These are phyloP conservation scores for Zophobas atratus DNA, from an alignment of 1,140 invertebrate species.

Conservation along the genomic window DNA sequence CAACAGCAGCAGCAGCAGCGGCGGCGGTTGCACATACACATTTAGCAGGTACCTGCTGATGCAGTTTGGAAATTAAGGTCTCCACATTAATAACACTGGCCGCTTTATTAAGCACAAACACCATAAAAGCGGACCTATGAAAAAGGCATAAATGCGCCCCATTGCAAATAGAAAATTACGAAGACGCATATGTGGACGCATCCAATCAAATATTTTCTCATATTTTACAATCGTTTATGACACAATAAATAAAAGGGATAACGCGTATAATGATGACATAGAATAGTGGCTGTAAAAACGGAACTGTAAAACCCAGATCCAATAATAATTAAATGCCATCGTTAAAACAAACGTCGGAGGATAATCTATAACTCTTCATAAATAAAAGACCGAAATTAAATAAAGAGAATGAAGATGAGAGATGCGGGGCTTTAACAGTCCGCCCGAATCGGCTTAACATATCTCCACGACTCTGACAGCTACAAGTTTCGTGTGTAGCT, in stretches of 20 bases:
- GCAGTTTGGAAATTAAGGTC: constrained; percentile 25
- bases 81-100: constrained; percentile 13
- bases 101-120: constrained; percentile 31
- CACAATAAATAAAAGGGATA: constrained; percentile 62
- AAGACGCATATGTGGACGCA: constrained; percentile 42
- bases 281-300: constrained; percentile 58
- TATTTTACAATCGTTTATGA: constrained; percentile 61
- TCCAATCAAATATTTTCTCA: constrained; percentile 58
- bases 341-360: constrained; percentile 61
- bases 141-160: constrained; percentile 35
- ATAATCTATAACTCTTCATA: constrained; percentile 59
- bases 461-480: constrained; percentile 55
- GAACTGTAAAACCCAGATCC: constrained; percentile 59
- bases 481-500: constrained; percentile 51
- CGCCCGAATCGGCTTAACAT: constrained; percentile 53
- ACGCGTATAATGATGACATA: constrained; percentile 53
- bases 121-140: constrained; percentile 37
- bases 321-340: constrained; percentile 64
- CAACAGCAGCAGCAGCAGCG: constrained; percentile 23
- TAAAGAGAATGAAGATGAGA: constrained; percentile 50
- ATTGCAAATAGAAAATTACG: constrained; percentile 34
- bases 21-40: constrained; percentile 5
- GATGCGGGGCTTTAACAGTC: constrained; percentile 50
- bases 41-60: constrained; percentile 31
- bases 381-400: constrained; percentile 56